Base-by-base conservation (phyloP, 1,140 invertebrate species). In the Drosophila tropicalis region DNA sequence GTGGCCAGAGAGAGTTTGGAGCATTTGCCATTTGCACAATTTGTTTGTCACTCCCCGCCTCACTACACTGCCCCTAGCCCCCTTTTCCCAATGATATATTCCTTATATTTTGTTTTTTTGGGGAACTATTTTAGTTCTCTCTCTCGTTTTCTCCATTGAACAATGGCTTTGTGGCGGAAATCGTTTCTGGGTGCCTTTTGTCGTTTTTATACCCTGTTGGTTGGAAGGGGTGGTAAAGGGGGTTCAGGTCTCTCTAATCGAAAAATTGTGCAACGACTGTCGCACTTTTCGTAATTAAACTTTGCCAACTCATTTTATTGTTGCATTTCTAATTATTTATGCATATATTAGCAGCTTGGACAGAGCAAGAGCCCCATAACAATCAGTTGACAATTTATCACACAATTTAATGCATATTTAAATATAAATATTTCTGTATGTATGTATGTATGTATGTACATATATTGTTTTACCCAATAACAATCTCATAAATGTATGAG, bases 381-480 rank as follows among this genome's bases (percentile, higher is more conserved):
- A 64, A 64, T 67, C 55, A 61, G 44, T 19, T 51, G 51, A 36
- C 72, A 65, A 86, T 85, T 85, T 85, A 86, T 86, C 67, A 67
- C 78, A 54, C 75, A 86, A 87, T 86, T 87, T 87, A 86, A 86
- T 79, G 83, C 83, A 79, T 58, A 83, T 79, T 79, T 70, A 62
- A 75, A 63, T 67, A 34, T 29, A 29, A 29, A 29, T 29, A 29
- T n/a, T n/a, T n/a, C n/a, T 29, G 29, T 29, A 29, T 29, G 29
- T 29, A 29, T 1, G 25, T 29, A 29, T 29, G 29, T 29, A 29
- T 29, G 29, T 29, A 29, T 1, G 25, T 29, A 29, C 41, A 83
- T 17, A 29, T 54, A 83, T 17, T 64, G 71, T 54, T 39, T 19
- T 15, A 17, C 5, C 22, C 25, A 68, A 68, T 68, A 72, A 56